Conservation (phyloP, 2,113 vertebrate species). For the Ceuthmochares aereus region DNA sequence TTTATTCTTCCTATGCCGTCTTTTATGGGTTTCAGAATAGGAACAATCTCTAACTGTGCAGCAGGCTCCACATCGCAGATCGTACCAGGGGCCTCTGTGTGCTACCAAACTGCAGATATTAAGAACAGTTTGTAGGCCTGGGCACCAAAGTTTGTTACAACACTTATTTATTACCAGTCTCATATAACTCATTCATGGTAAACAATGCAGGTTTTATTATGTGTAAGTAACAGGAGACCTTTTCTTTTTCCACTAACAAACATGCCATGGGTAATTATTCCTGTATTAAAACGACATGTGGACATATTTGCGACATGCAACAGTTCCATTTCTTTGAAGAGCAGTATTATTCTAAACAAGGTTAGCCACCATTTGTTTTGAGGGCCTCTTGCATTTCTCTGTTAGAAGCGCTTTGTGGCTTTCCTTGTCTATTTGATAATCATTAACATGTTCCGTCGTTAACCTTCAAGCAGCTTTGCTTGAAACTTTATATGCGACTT, state of each 20-base stretch:
- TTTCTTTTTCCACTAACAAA: constrained; percentile 66
- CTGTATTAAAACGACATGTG: constrained; percentile 60
- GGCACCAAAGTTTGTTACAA: constrained; percentile 47
- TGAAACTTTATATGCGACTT: constrained; percentile 67
- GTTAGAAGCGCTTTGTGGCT: constrained; percentile 44
- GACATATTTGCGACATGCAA: constrained; percentile 64
- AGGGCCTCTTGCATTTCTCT: constrained; percentile 60
- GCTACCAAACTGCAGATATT: constrained; percentile 49
- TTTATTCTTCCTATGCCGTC: neutral
- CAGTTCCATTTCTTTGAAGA: constrained; percentile 61
- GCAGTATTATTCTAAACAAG: constrained; percentile 58
- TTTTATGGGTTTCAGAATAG: neutral
- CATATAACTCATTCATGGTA: constrained; percentile 37
- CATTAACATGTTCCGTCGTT: constrained; percentile 69
- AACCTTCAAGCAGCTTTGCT: constrained; percentile 65
- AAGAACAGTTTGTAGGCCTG: constrained; percentile 20
- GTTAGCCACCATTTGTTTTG: constrained; percentile 62
- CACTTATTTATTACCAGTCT: constrained; percentile 66
- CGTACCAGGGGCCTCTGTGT: constrained; percentile 17
- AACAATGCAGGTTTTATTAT: constrained; percentile 54
- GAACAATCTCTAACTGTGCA: neutral
- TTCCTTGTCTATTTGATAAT: constrained; percentile 73
- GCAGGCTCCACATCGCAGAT: neutral
- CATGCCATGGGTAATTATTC: constrained; percentile 66
- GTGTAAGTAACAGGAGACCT: constrained; percentile 51